phyloP scores from a whole-genome alignment of 2,113 vertebrate genomes.

The Eupsittula cactorum region DNA sequence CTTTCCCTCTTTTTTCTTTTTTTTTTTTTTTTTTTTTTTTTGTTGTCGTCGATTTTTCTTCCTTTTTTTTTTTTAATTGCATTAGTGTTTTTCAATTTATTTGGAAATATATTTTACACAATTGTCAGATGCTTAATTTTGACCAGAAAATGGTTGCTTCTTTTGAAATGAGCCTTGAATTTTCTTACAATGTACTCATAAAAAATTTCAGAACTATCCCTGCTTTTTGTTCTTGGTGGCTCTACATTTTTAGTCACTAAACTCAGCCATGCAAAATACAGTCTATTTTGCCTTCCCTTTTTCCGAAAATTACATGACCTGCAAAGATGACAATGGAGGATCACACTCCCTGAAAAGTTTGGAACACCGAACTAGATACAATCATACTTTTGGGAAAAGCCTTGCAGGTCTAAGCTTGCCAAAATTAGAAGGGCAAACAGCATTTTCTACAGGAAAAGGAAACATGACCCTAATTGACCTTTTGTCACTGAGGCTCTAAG shows the following conservation, averaged over 20 bases:
- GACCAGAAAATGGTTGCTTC: neutral
- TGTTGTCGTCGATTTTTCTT: neutral
- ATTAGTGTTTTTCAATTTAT: neutral
- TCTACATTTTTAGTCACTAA: neutral
- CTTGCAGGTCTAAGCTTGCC: accelerated
- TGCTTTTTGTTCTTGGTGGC: neutral
- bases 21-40: neutral
- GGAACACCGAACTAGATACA: neutral
- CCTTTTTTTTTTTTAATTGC: neutral
- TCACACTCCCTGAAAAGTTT: neutral
- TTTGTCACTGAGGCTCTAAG: neutral
- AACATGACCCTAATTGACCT: neutral
- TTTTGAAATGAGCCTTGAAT: neutral
- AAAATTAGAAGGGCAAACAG: neutral
- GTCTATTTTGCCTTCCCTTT: neutral
- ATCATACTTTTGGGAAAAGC: neutral
- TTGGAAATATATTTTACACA: neutral
- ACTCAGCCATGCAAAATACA: neutral
- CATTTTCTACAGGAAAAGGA: neutral
- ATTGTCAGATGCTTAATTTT: neutral
- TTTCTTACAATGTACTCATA: neutral
- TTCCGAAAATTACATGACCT: neutral
- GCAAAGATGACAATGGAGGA: neutral
- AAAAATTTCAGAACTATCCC: neutral
- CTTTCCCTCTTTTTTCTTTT: neutral